phyloP scores from a whole-genome alignment of 2,113 vertebrate genomes.

The Plecturocebus donacophilus region DNA sequence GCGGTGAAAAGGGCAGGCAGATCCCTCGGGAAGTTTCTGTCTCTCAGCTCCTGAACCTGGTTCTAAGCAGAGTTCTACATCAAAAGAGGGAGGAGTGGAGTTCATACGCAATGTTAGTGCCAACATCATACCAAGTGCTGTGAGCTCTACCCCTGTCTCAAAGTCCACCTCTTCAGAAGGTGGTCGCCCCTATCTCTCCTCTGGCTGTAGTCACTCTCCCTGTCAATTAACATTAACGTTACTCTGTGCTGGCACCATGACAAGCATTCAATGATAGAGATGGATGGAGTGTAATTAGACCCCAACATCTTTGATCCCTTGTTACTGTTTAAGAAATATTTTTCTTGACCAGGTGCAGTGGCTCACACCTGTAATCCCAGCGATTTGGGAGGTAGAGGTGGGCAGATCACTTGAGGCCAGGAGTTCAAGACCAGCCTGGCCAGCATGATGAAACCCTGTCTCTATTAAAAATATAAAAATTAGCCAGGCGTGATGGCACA shows the following conservation, averaged over 20 bases:
- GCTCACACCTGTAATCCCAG: too few relatives aligned
- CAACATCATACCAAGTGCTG: neutral
- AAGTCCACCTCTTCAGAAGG: neutral
- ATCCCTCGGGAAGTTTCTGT: neutral
- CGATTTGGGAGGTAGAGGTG: too few relatives aligned
- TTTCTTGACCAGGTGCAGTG: neutral
- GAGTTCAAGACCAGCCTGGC: too few relatives aligned
- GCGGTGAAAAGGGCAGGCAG: neutral
- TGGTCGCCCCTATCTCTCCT: neutral
- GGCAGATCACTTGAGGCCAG: too few relatives aligned
- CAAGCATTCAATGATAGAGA: neutral
- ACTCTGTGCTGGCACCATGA: neutral
- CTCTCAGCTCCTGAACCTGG: neutral
- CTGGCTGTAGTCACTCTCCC: neutral
- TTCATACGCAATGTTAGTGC: neutral
- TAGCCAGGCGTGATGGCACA: too few relatives aligned
- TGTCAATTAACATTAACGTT: neutral
- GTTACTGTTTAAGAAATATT: neutral
- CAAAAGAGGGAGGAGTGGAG: neutral
- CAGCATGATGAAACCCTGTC: too few relatives aligned
- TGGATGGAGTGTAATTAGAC: neutral
- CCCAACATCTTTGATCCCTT: neutral
- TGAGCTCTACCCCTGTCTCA: neutral
- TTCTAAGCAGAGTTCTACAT: neutral
- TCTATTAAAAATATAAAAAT: too few relatives aligned